Conservation (phyloP, 2,888 invertebrate species). For the Phanerotoma sp. region DNA sequence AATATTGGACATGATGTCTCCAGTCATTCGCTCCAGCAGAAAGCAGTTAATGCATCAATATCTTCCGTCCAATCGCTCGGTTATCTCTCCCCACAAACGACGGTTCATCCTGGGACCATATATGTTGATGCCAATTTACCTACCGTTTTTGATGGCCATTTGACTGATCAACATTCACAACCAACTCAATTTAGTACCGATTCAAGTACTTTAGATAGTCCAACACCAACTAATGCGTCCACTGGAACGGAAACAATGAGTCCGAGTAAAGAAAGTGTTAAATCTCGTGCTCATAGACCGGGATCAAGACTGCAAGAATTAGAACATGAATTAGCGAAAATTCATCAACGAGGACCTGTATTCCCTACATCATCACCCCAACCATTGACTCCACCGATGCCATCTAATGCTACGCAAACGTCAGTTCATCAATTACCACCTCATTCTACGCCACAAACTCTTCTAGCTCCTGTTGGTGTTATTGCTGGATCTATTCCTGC, state of each 20-base stretch:
- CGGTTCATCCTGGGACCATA: constrained; percentile 42
- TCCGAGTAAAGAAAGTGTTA: constrained; percentile 50
- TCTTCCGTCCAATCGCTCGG: constrained; percentile 45
- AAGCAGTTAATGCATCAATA: constrained; percentile 60
- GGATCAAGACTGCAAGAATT: constrained; percentile 53
- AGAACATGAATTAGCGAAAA: constrained; percentile 57
- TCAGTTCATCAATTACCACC: constrained; percentile 28
- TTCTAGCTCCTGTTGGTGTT: constrained; percentile 41
- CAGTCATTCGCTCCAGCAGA: constrained; percentile 71
- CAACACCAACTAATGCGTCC: constrained; percentile 39
- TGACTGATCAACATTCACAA: neutral
- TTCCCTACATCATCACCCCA: constrained; percentile 45
- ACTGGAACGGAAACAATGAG: constrained; percentile 45
- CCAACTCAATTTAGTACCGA: constrained; percentile 26
- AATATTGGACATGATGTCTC: constrained; percentile 60
- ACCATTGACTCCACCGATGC: constrained; percentile 46
- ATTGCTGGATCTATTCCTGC: constrained; percentile 44
- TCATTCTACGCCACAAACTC: constrained; percentile 29
- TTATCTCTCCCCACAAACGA: constrained; percentile 57
- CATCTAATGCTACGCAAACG: constrained; percentile 36
- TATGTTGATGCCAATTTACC: constrained; percentile 14
- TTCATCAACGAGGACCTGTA: constrained; percentile 52
- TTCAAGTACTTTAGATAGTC: constrained; percentile 45
- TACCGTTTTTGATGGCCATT: constrained; percentile 16
- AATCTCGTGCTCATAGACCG: constrained; percentile 45